A percentile compares a stretch with the other conserved stretches of the same genome.
These are phyloP conservation scores for Entomyzon cyanotis DNA, from an alignment of 2,113 vertebrate species.

Conservation along the genomic window DNA sequence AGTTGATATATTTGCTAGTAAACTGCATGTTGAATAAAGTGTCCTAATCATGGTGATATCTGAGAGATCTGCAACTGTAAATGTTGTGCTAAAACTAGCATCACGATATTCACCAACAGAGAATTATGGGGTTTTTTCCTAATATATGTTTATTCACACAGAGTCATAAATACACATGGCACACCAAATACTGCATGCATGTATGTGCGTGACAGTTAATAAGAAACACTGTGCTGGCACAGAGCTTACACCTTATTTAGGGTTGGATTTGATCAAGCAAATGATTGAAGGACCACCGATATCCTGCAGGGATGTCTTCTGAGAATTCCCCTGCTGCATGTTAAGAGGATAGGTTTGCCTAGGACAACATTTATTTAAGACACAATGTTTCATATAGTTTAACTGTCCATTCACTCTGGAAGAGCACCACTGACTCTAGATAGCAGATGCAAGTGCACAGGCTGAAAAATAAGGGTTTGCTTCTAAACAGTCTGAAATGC, in stretches of 20 bases:
- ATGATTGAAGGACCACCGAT: background rate
- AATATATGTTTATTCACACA: background rate
- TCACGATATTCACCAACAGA: background rate
- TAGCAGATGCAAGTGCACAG: background rate
- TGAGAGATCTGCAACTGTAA: background rate
- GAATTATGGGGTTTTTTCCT: background rate
- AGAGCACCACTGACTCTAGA: background rate
- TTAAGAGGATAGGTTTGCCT: background rate
- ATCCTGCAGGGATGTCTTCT: background rate
- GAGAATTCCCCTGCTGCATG: background rate
- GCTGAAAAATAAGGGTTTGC: background rate
- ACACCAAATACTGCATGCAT: background rate
- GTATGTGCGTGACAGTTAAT: background rate
- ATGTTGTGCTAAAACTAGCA: background rate
- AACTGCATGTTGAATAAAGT: background rate
- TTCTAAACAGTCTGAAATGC: background rate
- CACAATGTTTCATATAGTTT: background rate
- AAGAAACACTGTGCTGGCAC: background rate
- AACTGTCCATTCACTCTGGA: background rate
- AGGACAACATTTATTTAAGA: background rate
- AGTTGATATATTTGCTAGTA: background rate
- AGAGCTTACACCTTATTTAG: background rate
- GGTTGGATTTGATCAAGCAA: background rate
- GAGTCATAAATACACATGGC: background rate
- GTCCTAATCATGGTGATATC: background rate